phyloP scores from a whole-genome alignment of 2,888 invertebrate species.

The Dicranocentrus wangi region DNA sequence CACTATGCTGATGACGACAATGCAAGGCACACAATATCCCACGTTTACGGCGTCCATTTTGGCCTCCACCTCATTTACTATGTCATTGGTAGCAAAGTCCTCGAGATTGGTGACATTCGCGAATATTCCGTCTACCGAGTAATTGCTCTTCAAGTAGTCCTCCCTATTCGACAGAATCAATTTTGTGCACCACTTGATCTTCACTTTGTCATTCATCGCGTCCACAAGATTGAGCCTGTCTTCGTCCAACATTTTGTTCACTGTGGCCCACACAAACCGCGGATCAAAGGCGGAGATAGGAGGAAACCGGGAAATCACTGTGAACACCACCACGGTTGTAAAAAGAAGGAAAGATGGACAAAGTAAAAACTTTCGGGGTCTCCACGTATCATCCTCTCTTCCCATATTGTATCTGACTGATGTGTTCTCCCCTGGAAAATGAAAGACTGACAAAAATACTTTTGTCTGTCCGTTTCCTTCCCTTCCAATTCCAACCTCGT shows the following conservation, averaged over 20 bases:
- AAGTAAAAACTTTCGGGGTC: not conserved
- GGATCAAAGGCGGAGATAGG: not conserved
- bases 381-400: not conserved
- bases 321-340: not conserved
- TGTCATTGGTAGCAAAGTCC: slow-evolving; percentile 7
- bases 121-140: not conserved
- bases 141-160: slow-evolving; percentile 10
- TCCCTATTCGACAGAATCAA: slow-evolving; percentile 62
- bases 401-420: not conserved
- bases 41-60: slow-evolving; percentile 33
- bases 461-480: too few species aligned
- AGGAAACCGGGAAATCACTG: not conserved
- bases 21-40: slow-evolving; percentile 61
- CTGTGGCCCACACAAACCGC: slow-evolving; percentile 59
- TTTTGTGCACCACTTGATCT: slow-evolving; percentile 49
- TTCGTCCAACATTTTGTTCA: slow-evolving; percentile 62
- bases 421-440: not conserved
- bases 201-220: slow-evolving; percentile 50
- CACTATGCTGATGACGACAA: slow-evolving; percentile 66
- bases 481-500: not conserved
- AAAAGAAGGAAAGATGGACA: too few species aligned
- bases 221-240: slow-evolving; percentile 43
- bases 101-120: slow-evolving; percentile 3
- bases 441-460: slow-evolving; percentile 8
- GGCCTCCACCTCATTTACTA: slow-evolving; percentile 25